phyloP scores from a whole-genome alignment of 2,797 vertebrate genomes.

The Schizopygopsis malacanthus region DNA sequence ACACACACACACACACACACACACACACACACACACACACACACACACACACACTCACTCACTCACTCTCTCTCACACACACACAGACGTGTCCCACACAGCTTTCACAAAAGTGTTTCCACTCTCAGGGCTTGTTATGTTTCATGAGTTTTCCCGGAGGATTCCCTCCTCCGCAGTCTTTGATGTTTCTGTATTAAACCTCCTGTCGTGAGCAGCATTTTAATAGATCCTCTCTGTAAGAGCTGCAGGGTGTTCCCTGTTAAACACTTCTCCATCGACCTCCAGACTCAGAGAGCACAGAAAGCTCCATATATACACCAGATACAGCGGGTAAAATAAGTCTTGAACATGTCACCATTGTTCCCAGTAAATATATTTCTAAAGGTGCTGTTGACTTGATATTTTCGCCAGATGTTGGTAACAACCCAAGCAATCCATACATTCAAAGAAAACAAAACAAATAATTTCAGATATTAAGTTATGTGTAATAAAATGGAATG shows the following conservation, averaged over 20 bases:
- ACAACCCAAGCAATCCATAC: too few relatives aligned
- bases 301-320: not conserved
- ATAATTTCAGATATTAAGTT: too few relatives aligned
- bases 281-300: not conserved
- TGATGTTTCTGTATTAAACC: not conserved
- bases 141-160: not conserved
- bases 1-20: too few relatives aligned
- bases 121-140: not conserved
- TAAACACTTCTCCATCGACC: not conserved
- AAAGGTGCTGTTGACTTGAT: too few relatives aligned
- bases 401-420: too few relatives aligned
- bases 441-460: too few relatives aligned
- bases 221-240: not conserved
- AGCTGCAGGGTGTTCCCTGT: not conserved
- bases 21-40: too few relatives aligned
- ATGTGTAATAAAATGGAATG: too few relatives aligned
- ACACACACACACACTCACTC: too few relatives aligned
- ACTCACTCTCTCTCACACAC: not conserved
- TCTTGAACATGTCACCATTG: too few relatives aligned
- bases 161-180: slow-evolving; percentile 6
- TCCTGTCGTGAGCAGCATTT: not conserved
- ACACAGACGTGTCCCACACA: not conserved
- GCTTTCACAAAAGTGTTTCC: not conserved
- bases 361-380: too few relatives aligned
- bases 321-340: too few relatives aligned